A percentile compares a stretch with the other conserved stretches of the same genome.
phyloP scores from a whole-genome alignment of 2,113 vertebrate genomes.

The Burhinus bistriatus region DNA sequence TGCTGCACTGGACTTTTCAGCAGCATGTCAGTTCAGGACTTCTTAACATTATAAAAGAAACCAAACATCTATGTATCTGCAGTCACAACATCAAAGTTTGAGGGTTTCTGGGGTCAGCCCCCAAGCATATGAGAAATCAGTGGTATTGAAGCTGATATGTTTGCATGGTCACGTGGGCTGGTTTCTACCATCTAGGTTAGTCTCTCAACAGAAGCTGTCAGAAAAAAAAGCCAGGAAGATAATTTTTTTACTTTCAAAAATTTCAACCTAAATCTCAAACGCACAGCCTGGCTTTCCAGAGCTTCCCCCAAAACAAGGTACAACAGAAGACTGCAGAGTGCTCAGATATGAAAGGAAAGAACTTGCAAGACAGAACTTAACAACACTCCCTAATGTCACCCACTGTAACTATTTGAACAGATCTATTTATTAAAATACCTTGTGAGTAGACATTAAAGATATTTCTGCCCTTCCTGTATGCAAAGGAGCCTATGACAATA shows the following conservation, averaged over 20 bases:
- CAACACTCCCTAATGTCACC: not conserved
- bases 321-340: not conserved
- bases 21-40: not conserved
- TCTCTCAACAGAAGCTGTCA: not conserved
- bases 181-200: not conserved
- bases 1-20: not conserved
- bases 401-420: not conserved
- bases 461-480: not conserved
- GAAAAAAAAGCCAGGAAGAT: not conserved
- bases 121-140: fast-evolving
- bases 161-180: fast-evolving
- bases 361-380: not conserved
- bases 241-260: not conserved
- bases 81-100: not conserved
- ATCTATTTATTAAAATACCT: not conserved
- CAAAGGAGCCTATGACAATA: not conserved
- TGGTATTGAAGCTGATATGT: not conserved
- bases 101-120: not conserved
- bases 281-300: not conserved
- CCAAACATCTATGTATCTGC: not conserved
- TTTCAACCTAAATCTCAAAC: not conserved
- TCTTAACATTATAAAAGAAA: not conserved
- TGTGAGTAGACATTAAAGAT: not conserved
- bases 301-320: not conserved
- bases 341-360: not conserved